Evolutionary conservation across 1,140 invertebrate species (phyloP).

Genomic region (Nasonia giraulti): DNA sequence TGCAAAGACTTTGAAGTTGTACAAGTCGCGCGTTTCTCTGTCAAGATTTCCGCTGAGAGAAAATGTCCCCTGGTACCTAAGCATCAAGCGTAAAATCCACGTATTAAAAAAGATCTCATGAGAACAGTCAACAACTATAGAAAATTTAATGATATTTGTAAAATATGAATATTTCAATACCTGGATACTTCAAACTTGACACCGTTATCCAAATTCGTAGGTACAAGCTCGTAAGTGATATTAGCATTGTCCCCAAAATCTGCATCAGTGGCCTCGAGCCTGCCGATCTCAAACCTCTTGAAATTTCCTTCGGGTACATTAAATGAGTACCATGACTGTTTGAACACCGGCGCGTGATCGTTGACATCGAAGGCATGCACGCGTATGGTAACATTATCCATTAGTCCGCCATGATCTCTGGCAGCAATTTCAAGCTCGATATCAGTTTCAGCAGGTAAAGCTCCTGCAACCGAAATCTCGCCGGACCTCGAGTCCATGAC

Average conservation of each 20-base stretch:
- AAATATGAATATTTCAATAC: slow-evolving; percentile 62
- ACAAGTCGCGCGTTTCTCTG: slow-evolving; percentile 83
- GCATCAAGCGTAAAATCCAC: neutral
- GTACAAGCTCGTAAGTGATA: slow-evolving; percentile 80
- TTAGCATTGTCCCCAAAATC: slow-evolving; percentile 86
- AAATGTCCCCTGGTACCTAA: slow-evolving; percentile 81
- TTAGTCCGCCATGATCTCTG: slow-evolving; percentile 83
- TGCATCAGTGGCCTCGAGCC: slow-evolving; percentile 83
- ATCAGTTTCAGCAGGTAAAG: slow-evolving; percentile 84
- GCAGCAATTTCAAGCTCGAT: slow-evolving; percentile 86
- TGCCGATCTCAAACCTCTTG: slow-evolving; percentile 81
- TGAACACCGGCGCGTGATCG: slow-evolving; percentile 89
- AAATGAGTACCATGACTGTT: slow-evolving; percentile 87
- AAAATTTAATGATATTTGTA: slow-evolving; percentile 62
- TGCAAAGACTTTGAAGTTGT: slow-evolving; percentile 84
- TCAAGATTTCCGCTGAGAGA: slow-evolving; percentile 86
- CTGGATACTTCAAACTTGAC: slow-evolving; percentile 78
- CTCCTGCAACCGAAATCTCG: slow-evolving; percentile 84
- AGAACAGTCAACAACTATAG: neutral
- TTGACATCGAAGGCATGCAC: slow-evolving; percentile 87
- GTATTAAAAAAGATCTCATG: neutral
- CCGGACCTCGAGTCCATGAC: slow-evolving; percentile 83
- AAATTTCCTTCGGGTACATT: slow-evolving; percentile 87
- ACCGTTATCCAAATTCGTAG: slow-evolving; percentile 55
- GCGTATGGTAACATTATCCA: slow-evolving; percentile 81